Conservation (phyloP, 2,113 vertebrate species). For the Urocynchramus pylzowi region DNA sequence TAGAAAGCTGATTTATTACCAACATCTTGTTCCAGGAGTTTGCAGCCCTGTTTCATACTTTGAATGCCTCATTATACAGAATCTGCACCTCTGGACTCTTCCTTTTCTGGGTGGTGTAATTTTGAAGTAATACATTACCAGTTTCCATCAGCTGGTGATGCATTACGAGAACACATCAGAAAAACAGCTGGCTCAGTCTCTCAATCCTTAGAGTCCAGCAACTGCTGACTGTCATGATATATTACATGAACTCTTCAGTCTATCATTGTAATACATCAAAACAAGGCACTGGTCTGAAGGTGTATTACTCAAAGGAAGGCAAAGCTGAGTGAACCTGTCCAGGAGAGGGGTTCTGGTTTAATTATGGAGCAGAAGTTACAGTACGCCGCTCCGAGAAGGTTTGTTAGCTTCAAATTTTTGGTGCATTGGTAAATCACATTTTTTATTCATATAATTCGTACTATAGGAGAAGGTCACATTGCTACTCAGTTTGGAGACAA, state of each 20-base stretch:
- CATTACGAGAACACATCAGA: constrained; percentile 18
- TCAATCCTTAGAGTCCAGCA: constrained; percentile 60
- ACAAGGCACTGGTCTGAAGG: constrained; percentile 61
- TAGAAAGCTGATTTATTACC: constrained; percentile 26
- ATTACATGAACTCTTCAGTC: constrained; percentile 45
- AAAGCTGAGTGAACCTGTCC: constrained; percentile 49
- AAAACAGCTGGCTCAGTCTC: constrained; percentile 70
- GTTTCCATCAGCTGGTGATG: constrained; percentile 17
- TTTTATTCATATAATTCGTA: background rate
- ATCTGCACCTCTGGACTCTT: background rate
- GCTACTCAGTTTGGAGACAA: background rate
- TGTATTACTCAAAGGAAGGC: constrained; percentile 73
- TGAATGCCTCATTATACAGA: background rate
- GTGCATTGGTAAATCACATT: background rate
- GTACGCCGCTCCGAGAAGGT: background rate
- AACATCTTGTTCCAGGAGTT: background rate
- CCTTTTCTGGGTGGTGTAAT: constrained; percentile 37
- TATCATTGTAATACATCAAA: constrained; percentile 73
- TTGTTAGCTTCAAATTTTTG: constrained; percentile 7
- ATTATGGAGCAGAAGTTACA: constrained; percentile 58
- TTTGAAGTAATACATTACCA: constrained; percentile 10
- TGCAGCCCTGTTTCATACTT: background rate
- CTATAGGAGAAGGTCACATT: background rate
- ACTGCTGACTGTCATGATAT: constrained; percentile 64
- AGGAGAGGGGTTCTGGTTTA: constrained; percentile 39